These are phyloP conservation scores for Cyanistes caeruleus DNA, from an alignment of 2,113 vertebrate species.

Conservation along the genomic window DNA sequence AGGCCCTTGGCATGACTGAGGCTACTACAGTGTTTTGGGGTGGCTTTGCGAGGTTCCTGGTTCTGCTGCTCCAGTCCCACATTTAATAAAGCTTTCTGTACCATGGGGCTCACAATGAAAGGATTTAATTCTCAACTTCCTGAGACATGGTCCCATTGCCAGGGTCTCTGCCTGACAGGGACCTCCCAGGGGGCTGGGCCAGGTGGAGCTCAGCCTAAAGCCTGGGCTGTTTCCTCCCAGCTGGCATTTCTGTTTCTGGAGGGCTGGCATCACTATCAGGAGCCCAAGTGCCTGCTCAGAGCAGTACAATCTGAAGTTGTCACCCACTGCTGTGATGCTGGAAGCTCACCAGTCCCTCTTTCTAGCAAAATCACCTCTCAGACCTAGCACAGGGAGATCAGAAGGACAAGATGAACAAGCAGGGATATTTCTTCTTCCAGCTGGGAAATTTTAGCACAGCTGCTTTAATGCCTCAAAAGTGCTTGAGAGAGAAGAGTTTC, in stretches of 20 bases:
- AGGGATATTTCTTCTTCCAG: not conserved
- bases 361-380: not conserved
- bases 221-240: not conserved
- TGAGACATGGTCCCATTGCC: not conserved
- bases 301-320: not conserved
- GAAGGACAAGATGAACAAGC: not conserved
- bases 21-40: not conserved
- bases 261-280: not conserved
- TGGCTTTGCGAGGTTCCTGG: not conserved
- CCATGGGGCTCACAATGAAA: not conserved
- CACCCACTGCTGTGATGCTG: fast-evolving
- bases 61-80: not conserved
- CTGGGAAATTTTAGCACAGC: not conserved
- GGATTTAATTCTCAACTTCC: not conserved
- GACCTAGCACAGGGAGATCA: not conserved
- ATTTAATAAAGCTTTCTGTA: not conserved
- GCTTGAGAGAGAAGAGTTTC: not conserved
- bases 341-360: not conserved
- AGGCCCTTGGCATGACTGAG: not conserved
- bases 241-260: not conserved
- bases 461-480: not conserved
- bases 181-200: not conserved
- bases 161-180: not conserved
- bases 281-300: not conserved
- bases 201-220: not conserved